Evolutionary conservation across 1,140 invertebrate species (phyloP).

Genomic region (Hylyphantes graminicola): DNA sequence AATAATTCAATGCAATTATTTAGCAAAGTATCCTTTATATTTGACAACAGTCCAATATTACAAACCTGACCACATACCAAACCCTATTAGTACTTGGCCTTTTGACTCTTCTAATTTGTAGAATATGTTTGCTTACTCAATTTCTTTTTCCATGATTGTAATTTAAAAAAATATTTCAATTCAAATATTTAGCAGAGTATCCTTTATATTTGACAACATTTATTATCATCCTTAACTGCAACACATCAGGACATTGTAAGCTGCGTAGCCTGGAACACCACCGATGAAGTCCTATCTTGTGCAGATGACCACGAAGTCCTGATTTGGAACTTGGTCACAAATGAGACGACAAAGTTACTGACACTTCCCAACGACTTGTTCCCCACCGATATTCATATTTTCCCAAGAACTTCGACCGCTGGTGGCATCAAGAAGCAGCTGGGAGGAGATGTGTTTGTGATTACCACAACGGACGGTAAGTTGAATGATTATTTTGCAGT

Average conservation of each 20-base stretch:
- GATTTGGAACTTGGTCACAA: conserved; percentile 85
- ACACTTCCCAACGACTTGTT: conserved; percentile 85
- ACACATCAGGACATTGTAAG: conserved; percentile 79
- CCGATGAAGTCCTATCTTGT: conserved; percentile 91
- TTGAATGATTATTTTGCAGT: neutral
- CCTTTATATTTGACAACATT: neutral
- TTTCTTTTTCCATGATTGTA: no score
- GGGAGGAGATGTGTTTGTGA: conserved; percentile 82
- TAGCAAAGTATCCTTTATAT: no score
- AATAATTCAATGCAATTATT: no score
- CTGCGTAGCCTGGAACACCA: conserved; percentile 90
- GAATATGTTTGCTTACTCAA: no score
- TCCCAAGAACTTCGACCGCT: conserved; percentile 71
- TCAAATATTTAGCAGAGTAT: no score
- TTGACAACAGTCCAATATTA: no score
- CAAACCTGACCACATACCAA: no score
- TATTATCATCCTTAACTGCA: conserved; percentile 3
- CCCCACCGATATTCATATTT: conserved; percentile 90
- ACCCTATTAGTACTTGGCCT: no score
- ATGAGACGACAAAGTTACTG: conserved; percentile 80
- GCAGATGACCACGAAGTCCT: conserved; percentile 92
- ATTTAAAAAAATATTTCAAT: no score
- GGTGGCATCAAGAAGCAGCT: conserved; percentile 76
- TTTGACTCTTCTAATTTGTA: no score
- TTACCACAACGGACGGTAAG: conserved; percentile 88